phyloP scores from a whole-genome alignment of 2,113 vertebrate species.

The Sterna hirundo region DNA sequence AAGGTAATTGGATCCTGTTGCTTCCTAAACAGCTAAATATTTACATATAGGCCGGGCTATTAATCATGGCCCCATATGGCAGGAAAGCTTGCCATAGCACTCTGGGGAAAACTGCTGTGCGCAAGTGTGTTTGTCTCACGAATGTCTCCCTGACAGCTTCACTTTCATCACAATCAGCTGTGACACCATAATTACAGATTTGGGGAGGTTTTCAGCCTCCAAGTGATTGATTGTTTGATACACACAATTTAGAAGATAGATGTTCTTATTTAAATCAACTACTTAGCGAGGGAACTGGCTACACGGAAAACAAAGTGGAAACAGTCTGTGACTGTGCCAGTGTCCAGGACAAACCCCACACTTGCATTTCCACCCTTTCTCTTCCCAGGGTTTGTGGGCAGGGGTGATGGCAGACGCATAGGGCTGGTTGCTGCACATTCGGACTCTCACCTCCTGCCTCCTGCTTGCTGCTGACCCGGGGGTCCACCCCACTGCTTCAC shows the following conservation, averaged over 20 bases:
- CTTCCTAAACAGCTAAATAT: conserved; percentile 71
- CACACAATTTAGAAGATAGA: conserved; percentile 72
- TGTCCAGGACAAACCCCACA: background rate
- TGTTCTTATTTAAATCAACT: conserved; percentile 67
- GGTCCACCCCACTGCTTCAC: background rate
- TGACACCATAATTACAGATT: conserved; percentile 76
- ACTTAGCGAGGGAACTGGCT: background rate
- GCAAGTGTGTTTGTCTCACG: conserved; percentile 57
- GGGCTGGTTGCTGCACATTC: background rate
- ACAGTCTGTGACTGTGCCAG: background rate
- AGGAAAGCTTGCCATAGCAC: conserved; percentile 35
- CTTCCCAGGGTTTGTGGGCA: background rate
- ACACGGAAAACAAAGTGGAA: background rate
- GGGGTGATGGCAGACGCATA: rapidly evolving
- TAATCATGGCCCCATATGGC: conserved; percentile 59
- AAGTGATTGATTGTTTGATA: conserved; percentile 73
- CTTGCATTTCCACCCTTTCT: background rate
- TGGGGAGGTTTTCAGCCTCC: conserved; percentile 63
- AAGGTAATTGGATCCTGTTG: conserved; percentile 68
- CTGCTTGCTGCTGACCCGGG: background rate
- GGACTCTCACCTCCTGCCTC: background rate
- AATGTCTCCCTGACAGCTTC: conserved; percentile 70
- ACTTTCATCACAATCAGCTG: conserved; percentile 73
- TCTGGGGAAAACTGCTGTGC: conserved; percentile 39
- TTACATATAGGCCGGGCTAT: conserved; percentile 59